These are phyloP conservation scores for Drosophila ustulata DNA, from an alignment of 2,888 invertebrate genomes.

Conservation along the genomic window DNA sequence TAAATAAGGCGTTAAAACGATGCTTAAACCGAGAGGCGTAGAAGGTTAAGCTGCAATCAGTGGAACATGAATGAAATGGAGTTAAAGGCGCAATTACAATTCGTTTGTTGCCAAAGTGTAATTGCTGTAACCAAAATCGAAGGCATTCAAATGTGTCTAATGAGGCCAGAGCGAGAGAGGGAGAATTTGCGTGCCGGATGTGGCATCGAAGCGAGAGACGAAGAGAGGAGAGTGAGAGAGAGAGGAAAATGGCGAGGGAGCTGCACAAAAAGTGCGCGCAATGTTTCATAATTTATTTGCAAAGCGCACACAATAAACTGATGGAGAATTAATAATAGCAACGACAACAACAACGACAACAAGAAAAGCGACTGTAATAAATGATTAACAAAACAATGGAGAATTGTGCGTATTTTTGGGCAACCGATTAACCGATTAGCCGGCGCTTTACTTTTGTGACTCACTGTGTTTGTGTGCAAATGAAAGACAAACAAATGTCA, in stretches of 20 bases:
- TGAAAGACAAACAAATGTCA: constrained; percentile 17
- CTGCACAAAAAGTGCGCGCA: constrained; percentile 25
- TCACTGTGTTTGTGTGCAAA: constrained; percentile 33
- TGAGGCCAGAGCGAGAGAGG: constrained; percentile 9
- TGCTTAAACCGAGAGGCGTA: constrained; percentile 1
- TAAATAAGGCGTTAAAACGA: constrained; percentile 24
- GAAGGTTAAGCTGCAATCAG: constrained; percentile 6
- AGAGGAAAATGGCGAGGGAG: constrained; percentile 14
- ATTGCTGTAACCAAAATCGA: constrained; percentile 47
- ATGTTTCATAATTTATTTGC: constrained; percentile 70
- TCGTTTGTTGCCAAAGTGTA: constrained; percentile 29
- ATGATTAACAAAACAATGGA: constrained; percentile 6
- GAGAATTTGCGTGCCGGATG: constrained; percentile 32
- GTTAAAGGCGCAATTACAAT: constrained; percentile 20
- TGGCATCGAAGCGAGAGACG: constrained; percentile 18
- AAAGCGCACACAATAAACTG: constrained; percentile 47
- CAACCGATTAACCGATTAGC: constrained; percentile 47
- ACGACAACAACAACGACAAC: constrained; percentile 26
- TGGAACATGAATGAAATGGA: constrained; percentile 7
- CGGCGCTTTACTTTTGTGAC: constrained; percentile 27
- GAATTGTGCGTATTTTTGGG: constrained; percentile 27
- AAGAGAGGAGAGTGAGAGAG: constrained; percentile 19
- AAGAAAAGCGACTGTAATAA: constrained; percentile 6
- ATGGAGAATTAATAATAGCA: constrained; percentile 68
- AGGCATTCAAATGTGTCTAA: constrained; percentile 43